phyloP scores from a whole-genome alignment of 2,797 vertebrate species.

The Syncerus caffer region DNA sequence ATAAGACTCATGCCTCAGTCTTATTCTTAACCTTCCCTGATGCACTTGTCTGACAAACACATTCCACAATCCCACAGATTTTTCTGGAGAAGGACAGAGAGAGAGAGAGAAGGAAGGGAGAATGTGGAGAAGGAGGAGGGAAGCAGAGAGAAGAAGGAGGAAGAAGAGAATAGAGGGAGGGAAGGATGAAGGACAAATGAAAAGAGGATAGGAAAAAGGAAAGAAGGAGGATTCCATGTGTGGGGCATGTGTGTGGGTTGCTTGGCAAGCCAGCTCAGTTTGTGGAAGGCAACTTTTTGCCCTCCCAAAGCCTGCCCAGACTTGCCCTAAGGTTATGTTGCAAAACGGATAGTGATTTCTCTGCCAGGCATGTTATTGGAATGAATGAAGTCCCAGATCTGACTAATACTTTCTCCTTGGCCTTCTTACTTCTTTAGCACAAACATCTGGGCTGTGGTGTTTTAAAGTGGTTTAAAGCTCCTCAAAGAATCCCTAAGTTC shows the following conservation, averaged over 20 bases:
- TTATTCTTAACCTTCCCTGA: neutral
- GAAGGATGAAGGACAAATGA: neutral
- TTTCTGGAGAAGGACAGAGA: neutral
- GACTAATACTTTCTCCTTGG: conserved; percentile 65
- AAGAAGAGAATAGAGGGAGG: neutral
- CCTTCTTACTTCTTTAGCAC: conserved; percentile 39
- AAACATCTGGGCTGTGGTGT: conserved; percentile 36
- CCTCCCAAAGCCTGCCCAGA: conserved; percentile 10
- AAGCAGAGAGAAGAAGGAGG: neutral
- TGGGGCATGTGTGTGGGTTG: neutral
- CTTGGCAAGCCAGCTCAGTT: conserved; percentile 33
- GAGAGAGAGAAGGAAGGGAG: neutral
- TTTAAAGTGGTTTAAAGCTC: conserved; percentile 21
- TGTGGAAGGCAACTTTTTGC: neutral
- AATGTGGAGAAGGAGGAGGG: too few species aligned
- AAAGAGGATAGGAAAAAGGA: neutral
- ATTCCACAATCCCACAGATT: conserved; percentile 15
- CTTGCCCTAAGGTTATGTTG: conserved; percentile 22
- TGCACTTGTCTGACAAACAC: conserved; percentile 30
- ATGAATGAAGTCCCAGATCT: conserved; percentile 42
- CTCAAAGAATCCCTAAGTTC: conserved; percentile 26
- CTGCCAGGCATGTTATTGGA: conserved; percentile 57
- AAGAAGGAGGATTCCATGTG: neutral
- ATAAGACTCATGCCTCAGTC: neutral
- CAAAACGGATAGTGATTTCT: conserved; percentile 41